phyloP scores from a whole-genome alignment of 2,888 invertebrate genomes.

The Alviniconcha strummeri region DNA sequence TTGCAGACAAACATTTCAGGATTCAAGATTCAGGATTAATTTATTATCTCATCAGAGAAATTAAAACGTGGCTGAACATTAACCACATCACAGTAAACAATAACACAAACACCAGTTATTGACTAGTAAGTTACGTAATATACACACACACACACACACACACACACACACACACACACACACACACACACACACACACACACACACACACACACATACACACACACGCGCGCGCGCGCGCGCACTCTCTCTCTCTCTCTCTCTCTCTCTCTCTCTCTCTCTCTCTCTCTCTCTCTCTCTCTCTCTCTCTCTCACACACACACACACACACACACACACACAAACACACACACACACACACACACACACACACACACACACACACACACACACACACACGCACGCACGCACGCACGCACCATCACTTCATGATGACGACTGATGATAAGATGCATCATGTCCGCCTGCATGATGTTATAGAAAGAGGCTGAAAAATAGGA shows the following conservation, averaged over 20 bases:
- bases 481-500: no score
- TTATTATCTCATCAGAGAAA: no score
- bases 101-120: no score
- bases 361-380: slow-evolving; percentile 12
- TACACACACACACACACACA: background rate
- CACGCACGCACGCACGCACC: background rate
- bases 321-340: no score
- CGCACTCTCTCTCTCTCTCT: background rate
- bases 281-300: slow-evolving; percentile 6
- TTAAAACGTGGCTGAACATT: no score
- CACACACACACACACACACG: background rate
- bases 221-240: background rate
- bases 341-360: background rate
- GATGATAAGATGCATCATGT: no score
- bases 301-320: background rate
- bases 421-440: no score
- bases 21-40: no score
- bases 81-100: no score
- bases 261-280: background rate
- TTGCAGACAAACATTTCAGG: no score
- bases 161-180: slow-evolving; percentile 8
- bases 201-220: background rate
- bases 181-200: background rate
- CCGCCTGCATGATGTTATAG: background rate
- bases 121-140: background rate